Conservation (phyloP, 1,140 invertebrate species). For the Phenacoccus solenopsis region DNA sequence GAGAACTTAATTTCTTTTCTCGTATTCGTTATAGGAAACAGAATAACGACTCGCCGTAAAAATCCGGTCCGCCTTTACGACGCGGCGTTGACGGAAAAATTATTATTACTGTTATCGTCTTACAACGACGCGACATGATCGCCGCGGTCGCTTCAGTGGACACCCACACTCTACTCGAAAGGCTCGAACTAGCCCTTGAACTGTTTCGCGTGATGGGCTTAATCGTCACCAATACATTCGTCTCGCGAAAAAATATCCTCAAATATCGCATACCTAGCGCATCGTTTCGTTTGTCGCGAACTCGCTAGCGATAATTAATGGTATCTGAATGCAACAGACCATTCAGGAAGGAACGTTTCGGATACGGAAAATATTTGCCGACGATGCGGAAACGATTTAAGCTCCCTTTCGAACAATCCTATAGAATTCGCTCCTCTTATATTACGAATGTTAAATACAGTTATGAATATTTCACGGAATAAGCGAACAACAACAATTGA, state of each 20-base stretch:
- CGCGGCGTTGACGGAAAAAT: neutral
- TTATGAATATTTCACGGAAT: conserved; percentile 3
- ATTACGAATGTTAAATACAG: neutral
- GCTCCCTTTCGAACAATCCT: neutral
- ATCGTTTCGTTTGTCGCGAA: too few relatives aligned
- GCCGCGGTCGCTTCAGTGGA: too few relatives aligned
- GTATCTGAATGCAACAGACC: neutral
- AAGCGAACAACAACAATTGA: conserved; percentile 1
- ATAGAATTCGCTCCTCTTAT: neutral
- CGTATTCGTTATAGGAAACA: neutral
- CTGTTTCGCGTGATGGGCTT: too few relatives aligned
- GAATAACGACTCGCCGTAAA: neutral
- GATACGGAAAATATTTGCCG: neutral
- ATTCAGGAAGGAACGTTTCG: neutral
- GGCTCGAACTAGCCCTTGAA: too few relatives aligned
- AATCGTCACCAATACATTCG: too few relatives aligned
- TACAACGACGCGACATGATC: too few relatives aligned
- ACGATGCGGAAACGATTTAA: neutral
- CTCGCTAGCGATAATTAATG: neutral
- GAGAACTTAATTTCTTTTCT: conserved; percentile 3
- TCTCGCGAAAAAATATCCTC: too few relatives aligned
- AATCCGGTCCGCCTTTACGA: neutral
- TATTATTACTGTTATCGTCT: neutral
- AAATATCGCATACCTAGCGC: too few relatives aligned
- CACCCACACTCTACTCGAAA: too few relatives aligned